These are phyloP conservation scores for Oligia strigilis DNA, from an alignment of 2,888 invertebrate species.

Conservation along the genomic window DNA sequence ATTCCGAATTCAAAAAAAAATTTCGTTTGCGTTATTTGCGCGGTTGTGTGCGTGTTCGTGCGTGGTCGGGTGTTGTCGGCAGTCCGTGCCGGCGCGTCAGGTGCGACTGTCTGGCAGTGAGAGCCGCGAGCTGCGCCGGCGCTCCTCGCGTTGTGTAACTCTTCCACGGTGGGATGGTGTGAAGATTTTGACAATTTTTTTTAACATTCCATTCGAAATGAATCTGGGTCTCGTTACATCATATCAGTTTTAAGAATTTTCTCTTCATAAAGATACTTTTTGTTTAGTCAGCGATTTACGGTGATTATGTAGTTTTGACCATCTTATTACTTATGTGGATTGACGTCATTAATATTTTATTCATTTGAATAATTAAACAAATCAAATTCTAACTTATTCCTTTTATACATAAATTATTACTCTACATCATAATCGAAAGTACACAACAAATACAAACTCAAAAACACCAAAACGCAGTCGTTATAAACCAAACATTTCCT, in stretches of 20 bases:
- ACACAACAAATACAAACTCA: conserved; percentile 16
- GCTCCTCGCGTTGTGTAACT: conserved; percentile 72
- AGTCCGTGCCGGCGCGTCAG: conserved; percentile 74
- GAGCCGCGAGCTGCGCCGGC: conserved; percentile 56
- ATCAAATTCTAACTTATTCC: background rate
- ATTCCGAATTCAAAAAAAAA: conserved; percentile 68
- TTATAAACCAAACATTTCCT: conserved; percentile 49
- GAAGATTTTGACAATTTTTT: conserved; percentile 71
- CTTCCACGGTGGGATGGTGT: conserved; percentile 67
- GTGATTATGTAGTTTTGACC: conserved; percentile 36
- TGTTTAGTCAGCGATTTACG: conserved; percentile 40
- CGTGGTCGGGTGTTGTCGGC: conserved; percentile 65
- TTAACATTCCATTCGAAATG: conserved; percentile 67
- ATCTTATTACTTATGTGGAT: conserved; percentile 18
- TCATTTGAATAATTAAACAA: background rate
- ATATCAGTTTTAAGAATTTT: conserved; percentile 66
- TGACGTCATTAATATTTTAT: background rate
- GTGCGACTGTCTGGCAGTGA: conserved; percentile 77
- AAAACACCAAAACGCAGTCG: conserved; percentile 14
- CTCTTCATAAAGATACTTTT: conserved; percentile 55
- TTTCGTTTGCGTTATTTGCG: conserved; percentile 68
- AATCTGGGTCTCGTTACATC: conserved; percentile 70
- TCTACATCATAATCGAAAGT: conserved; percentile 2
- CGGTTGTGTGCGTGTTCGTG: conserved; percentile 52
- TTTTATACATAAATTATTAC: background rate